Conservation (phyloP, 2,113 vertebrate genomes). For the Xenotilapia leptura region DNA sequence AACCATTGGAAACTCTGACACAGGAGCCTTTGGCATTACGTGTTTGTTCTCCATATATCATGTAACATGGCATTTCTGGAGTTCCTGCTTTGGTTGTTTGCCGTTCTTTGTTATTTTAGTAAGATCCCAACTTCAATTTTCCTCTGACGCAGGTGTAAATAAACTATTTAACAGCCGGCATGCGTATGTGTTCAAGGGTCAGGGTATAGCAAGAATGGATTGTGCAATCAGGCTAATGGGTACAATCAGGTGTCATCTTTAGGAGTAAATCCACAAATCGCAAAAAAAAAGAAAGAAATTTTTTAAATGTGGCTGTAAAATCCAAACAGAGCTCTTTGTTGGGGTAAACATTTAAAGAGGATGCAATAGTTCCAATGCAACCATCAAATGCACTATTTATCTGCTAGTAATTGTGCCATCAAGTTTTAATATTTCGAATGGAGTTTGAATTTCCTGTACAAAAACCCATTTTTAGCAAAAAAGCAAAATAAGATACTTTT, state of each 20-base stretch:
- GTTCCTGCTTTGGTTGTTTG: neutral
- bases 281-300: neutral
- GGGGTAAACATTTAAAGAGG: neutral
- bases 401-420: neutral
- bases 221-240: neutral
- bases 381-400: neutral
- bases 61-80: constrained; percentile 27
- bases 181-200: neutral
- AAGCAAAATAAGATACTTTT: neutral
- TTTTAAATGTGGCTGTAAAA: neutral
- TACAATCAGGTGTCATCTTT: constrained; percentile 1
- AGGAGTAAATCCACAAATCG: neutral
- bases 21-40: constrained; percentile 33
- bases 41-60: constrained; percentile 42
- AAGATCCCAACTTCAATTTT: neutral
- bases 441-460: neutral
- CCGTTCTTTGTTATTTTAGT: neutral
- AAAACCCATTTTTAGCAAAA: neutral
- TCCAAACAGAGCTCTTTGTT: neutral
- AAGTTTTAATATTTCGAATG: neutral
- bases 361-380: neutral
- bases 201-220: neutral
- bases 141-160: neutral
- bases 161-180: neutral
- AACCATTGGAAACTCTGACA: constrained; percentile 57